phyloP scores from a whole-genome alignment of 2,113 vertebrate species.

The Gymnogyps californianus region DNA sequence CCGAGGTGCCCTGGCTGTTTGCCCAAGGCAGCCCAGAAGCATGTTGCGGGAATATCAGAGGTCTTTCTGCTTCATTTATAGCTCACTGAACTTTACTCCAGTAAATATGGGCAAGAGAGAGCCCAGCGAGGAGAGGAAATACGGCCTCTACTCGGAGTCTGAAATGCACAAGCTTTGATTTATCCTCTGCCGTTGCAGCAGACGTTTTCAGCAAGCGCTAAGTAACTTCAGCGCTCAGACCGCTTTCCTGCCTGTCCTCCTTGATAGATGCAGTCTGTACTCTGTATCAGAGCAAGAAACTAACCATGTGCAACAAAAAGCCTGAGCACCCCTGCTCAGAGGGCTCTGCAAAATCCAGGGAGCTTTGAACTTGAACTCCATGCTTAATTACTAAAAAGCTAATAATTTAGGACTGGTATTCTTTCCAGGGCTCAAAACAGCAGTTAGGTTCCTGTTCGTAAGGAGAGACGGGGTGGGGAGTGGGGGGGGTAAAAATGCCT shows the following conservation, averaged over 20 bases:
- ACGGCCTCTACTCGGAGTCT: neutral
- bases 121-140: neutral
- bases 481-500: neutral
- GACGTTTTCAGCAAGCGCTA: accelerated
- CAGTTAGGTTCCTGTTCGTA: neutral
- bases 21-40: neutral
- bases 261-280: neutral
- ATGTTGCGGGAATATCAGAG: neutral
- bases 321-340: neutral
- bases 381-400: neutral
- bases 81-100: constrained; percentile 21
- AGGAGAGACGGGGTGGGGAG: neutral
- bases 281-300: neutral
- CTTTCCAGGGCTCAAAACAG: neutral
- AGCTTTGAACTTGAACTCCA: neutral
- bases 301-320: neutral
- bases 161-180: neutral
- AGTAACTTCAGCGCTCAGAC: neutral
- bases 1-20: neutral
- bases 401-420: neutral
- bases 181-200: neutral
- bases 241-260: neutral
- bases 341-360: neutral
- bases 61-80: neutral
- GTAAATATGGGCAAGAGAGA: neutral